phyloP scores from a whole-genome alignment of 2,888 invertebrate species.

The Thecocarcelia acutangulata region DNA sequence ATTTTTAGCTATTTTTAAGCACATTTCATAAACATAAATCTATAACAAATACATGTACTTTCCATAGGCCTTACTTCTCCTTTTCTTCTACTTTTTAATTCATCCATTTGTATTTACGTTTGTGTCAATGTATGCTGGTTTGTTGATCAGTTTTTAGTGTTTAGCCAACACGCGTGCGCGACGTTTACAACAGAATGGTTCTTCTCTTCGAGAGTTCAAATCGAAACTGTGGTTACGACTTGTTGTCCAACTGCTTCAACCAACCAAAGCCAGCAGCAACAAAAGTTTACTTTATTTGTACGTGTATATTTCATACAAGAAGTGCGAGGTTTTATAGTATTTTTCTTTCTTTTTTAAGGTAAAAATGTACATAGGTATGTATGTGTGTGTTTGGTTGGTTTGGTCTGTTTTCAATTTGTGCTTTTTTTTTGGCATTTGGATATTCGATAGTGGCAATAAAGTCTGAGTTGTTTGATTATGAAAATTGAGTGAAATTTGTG shows the following conservation, averaged over 20 bases:
- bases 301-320: constrained; percentile 57
- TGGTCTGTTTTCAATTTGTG: constrained; percentile 65
- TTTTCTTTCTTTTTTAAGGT: constrained; percentile 40
- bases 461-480: constrained; percentile 54
- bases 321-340: constrained; percentile 50
- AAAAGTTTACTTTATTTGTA: constrained; percentile 53
- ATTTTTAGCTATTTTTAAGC: neutral
- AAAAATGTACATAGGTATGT: constrained; percentile 7
- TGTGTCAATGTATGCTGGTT: neutral
- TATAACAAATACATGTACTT: constrained; percentile 7
- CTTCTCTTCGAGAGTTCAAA: constrained; percentile 78
- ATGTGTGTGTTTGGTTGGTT: constrained; percentile 42
- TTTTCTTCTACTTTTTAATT: constrained; percentile 30
- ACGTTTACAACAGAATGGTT: constrained; percentile 74
- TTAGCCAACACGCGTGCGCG: constrained; percentile 56
- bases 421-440: constrained; percentile 70
- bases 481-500: constrained; percentile 59
- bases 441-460: constrained; percentile 66
- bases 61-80: constrained; percentile 5
- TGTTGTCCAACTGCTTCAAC: constrained; percentile 65
- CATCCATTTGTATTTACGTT: constrained; percentile 44
- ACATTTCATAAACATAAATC: too few species aligned
- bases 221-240: constrained; percentile 75
- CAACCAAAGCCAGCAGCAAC: constrained; percentile 48
- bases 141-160: constrained; percentile 2